These are phyloP conservation scores for Crossaster papposus DNA, from an alignment of 53 echinoderm and acorn worm genomes.

Conservation along the genomic window DNA sequence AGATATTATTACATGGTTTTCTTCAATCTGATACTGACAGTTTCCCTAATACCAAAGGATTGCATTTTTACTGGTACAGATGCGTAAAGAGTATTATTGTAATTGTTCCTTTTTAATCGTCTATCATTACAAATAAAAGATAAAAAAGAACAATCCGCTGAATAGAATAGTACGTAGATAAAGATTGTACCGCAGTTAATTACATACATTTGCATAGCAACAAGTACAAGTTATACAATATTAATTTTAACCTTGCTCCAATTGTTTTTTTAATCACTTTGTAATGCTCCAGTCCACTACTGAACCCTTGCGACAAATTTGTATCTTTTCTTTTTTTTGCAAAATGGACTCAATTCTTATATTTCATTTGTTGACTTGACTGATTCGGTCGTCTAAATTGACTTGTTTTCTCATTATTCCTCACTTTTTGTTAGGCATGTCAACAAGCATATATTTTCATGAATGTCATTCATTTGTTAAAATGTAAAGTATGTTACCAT, in stretches of 20 bases:
- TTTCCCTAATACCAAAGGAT: background rate
- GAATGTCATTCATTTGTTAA: background rate
- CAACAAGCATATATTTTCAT: background rate
- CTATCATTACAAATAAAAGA: background rate
- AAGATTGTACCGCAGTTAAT: background rate
- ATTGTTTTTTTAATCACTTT: background rate
- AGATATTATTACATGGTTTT: too few species aligned
- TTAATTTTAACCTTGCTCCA: background rate
- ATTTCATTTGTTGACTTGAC: too few species aligned
- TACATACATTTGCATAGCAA: constrained; percentile 9
- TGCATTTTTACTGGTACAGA: background rate
- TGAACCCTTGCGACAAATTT: background rate
- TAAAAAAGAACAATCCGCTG: background rate
- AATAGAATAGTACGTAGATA: background rate
- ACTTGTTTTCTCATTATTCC: too few species aligned
- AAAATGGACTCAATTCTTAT: too few species aligned
- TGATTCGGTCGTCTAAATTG: too few species aligned
- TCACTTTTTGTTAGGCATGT: background rate
- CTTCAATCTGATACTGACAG: too few species aligned
- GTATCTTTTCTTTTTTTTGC: background rate
- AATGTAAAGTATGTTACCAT: background rate
- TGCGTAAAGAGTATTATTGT: background rate
- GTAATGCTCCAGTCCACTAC: too few species aligned
- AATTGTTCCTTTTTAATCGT: background rate
- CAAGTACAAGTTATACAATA: background rate